Percentiles rank a stretch among this genome's conserved stretches.
Evolutionary conservation across 2,113 vertebrate genomes (phyloP).

Genomic region (Pluvialis apricaria): DNA sequence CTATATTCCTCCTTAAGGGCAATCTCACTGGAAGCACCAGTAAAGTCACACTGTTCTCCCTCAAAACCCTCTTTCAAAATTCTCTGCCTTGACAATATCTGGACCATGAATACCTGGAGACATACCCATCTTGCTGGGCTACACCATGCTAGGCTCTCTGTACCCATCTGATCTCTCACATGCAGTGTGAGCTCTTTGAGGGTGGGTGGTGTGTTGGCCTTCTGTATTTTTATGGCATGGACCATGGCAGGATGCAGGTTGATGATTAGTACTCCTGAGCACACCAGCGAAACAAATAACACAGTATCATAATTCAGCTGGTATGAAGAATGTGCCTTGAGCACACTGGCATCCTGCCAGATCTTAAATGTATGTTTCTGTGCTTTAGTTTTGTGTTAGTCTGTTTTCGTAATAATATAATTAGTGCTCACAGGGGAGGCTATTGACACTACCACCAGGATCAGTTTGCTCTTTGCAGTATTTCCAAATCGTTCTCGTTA

Average conservation of each 20-base stretch:
- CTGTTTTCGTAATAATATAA: conserved; percentile 77
- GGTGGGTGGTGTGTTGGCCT: not conserved
- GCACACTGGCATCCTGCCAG: conserved; percentile 40
- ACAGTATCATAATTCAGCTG: not conserved
- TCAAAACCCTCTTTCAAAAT: not conserved
- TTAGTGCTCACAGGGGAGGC: conserved; percentile 74
- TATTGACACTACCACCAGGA: conserved; percentile 67
- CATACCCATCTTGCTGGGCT: not conserved
- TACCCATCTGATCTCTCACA: not conserved
- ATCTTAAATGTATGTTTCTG: conserved; percentile 66
- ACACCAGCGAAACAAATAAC: not conserved
- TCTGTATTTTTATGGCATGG: not conserved
- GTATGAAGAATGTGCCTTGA: conserved; percentile 10
- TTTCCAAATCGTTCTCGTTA: conserved; percentile 30
- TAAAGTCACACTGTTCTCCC: not conserved
- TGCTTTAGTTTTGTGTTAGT: conserved; percentile 68
- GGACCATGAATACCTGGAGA: not conserved
- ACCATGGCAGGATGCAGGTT: fast-evolving
- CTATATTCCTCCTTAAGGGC: not conserved
- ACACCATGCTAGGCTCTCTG: not conserved
- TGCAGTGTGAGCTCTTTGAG: not conserved
- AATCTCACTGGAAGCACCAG: not conserved
- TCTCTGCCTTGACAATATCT: not conserved
- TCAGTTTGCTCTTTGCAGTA: conserved; percentile 60
- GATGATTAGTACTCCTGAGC: not conserved